Evolutionary conservation across 1,140 invertebrate genomes (phyloP), one percentile per base, ranked within the genome.

Genomic region (Babylonia areolata): DNA sequence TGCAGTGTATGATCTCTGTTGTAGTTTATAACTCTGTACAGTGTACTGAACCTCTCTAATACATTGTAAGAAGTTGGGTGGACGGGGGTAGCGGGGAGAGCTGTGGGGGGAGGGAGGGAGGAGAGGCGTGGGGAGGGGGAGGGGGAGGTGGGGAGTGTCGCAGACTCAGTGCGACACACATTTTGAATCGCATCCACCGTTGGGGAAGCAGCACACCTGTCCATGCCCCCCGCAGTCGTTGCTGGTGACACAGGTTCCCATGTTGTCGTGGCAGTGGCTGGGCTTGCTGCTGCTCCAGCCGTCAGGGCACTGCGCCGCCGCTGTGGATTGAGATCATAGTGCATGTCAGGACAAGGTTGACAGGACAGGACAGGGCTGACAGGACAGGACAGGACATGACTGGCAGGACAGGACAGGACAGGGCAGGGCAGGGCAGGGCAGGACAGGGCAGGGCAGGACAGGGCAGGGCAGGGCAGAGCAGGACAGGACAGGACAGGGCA

Each of bases 201-300:
- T 71, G 69, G 69, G 69, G 33, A 11, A 71, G 33, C 69, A 71
- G 69, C 69, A 71, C 9, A 33, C 69, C 6, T 9, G 11, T 5
- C 69, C 69, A 28, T 71, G 69, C 9, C 69, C 69, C 28, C 69
- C 23, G 69, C 33, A 28, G 33, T 71, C 33, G 69, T 71, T 71
- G 69, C 9, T 12, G 33, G 69, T 71, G 69, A 51, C 20, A 20
- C 69, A 71, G 23, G 69, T 28, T 9, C 69, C 69, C 69, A 11
- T 9, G 69, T 71, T 71, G 69, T 71, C 69, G 33, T 71, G 69
- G 69, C 69, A 71, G 33, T 71, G 69, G 69, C 9, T 33, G 69
- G 69, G 69, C 69, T 71, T 71, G 69, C 9, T n/a, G 69, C 11
- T 71, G 28, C 28, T 71, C 28, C 6, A 12, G 69, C 69, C 69